These are phyloP conservation scores for Tiliacea aurago DNA, from an alignment of 2,888 invertebrate genomes.

Conservation along the genomic window DNA sequence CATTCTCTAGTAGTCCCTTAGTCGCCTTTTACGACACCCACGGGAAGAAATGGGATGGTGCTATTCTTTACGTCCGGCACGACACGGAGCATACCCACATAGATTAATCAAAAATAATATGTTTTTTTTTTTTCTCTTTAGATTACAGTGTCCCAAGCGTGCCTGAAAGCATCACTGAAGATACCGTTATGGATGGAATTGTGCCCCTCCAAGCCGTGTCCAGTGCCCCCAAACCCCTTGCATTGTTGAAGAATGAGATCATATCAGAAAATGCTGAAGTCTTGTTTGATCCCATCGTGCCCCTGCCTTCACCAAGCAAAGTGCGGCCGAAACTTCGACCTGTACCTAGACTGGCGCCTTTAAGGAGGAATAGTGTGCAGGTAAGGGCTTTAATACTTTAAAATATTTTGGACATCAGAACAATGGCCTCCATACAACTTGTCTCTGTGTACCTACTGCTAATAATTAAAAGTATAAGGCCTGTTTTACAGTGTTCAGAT, in stretches of 20 bases:
- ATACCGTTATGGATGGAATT: constrained; percentile 84
- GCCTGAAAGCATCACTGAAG: constrained; percentile 78
- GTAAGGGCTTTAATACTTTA: constrained; percentile 67
- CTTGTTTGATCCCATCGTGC: constrained; percentile 87
- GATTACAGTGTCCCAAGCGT: constrained; percentile 81
- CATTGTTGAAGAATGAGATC: constrained; percentile 83
- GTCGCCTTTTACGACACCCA: no score
- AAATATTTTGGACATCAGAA: no score
- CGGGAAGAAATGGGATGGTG: no score
- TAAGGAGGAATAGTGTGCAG: constrained; percentile 92
- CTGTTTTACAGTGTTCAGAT: no score
- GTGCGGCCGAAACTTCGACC: constrained; percentile 93
- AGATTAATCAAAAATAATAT: background rate
- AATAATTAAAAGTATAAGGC: no score
- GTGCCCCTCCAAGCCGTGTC: constrained; percentile 78
- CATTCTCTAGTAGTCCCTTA: no score
- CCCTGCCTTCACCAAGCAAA: constrained; percentile 91
- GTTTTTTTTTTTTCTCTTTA: constrained; percentile 55
- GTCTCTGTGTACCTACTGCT: no score
- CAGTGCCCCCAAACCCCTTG: constrained; percentile 80
- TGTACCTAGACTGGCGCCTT: constrained; percentile 91
- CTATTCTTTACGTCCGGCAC: no score
- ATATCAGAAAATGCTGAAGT: constrained; percentile 87
- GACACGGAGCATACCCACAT: no score
- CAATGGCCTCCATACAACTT: no score